Conservation (phyloP, 2,113 vertebrate genomes). For the Hypocryptadius cinnamomeus region DNA sequence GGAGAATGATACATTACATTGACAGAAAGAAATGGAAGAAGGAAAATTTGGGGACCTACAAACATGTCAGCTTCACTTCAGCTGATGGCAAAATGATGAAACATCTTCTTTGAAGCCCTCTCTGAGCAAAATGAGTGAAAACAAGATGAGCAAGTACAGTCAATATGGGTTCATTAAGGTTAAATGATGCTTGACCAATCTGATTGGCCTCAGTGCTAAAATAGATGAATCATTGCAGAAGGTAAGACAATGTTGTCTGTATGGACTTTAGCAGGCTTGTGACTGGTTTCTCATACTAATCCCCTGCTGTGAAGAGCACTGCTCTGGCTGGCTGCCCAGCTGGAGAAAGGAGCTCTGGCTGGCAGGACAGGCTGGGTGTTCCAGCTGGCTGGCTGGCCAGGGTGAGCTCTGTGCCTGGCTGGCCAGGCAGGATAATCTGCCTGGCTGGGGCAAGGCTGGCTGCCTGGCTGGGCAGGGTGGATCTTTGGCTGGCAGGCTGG, state of each 20-base stretch:
- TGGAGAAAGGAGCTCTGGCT: not conserved
- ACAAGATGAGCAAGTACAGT: not conserved
- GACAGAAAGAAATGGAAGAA: not conserved
- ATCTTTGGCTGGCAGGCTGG: not conserved
- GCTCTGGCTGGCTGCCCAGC: not conserved
- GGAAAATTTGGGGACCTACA: not conserved
- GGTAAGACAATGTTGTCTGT: not conserved
- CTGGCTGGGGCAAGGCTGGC: not conserved
- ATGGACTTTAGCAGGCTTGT: not conserved
- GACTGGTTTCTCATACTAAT: not conserved
- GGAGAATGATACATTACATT: not conserved
- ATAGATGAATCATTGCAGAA: not conserved
- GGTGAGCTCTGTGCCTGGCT: not conserved
- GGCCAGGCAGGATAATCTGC: too few relatives aligned
- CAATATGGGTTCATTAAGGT: not conserved
- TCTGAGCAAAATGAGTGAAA: not conserved
- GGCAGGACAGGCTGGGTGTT: not conserved
- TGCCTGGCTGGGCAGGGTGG: not conserved
- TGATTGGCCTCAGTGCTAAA: not conserved
- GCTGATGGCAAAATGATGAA: not conserved
- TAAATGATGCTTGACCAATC: not conserved
- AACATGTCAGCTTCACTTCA: not conserved
- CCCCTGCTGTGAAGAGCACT: not conserved
- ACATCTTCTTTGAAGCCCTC: not conserved
- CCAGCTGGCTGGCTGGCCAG: not conserved